Conservation (phyloP, 2,888 invertebrate species). For the Orgyia antiqua region DNA sequence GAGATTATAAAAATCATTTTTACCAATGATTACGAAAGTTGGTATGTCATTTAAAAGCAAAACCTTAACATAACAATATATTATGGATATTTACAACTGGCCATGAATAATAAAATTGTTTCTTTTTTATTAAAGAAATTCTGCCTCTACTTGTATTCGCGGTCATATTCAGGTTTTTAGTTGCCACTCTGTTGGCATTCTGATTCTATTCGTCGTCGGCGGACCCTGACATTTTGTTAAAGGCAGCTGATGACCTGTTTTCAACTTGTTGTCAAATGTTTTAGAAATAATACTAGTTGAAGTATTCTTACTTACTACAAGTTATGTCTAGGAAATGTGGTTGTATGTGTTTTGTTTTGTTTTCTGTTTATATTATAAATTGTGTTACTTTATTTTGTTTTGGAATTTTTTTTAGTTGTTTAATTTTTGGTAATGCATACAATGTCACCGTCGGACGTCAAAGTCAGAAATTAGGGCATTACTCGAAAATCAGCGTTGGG, state of each 20-base stretch:
- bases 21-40: too few relatives aligned
- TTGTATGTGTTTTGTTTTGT: too few relatives aligned
- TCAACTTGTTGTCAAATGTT: slow-evolving; percentile 38
- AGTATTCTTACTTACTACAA: slow-evolving; percentile 3
- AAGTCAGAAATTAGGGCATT: too few relatives aligned
- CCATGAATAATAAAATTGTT: slow-evolving; percentile 2
- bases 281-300: slow-evolving; percentile 32
- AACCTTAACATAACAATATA: neutral
- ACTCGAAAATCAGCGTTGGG: too few relatives aligned
- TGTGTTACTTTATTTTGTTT: too few relatives aligned
- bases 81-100: slow-evolving; percentile 1
- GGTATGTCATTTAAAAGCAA: neutral
- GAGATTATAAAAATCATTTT: too few relatives aligned
- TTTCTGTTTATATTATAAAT: too few relatives aligned
- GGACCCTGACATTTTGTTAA: slow-evolving; percentile 68
- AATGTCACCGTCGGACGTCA: too few relatives aligned
- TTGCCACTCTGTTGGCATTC: slow-evolving; percentile 47
- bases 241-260: slow-evolving; percentile 50
- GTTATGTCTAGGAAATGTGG: too few relatives aligned
- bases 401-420: too few relatives aligned
- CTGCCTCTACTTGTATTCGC: slow-evolving; percentile 13
- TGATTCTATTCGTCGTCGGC: slow-evolving; percentile 37
- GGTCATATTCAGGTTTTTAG: slow-evolving; percentile 19
- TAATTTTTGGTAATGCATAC: too few relatives aligned
- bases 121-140: slow-evolving; percentile 16